Conservation (phyloP, 2,888 invertebrate genomes). For the Drosophila robusta region DNA sequence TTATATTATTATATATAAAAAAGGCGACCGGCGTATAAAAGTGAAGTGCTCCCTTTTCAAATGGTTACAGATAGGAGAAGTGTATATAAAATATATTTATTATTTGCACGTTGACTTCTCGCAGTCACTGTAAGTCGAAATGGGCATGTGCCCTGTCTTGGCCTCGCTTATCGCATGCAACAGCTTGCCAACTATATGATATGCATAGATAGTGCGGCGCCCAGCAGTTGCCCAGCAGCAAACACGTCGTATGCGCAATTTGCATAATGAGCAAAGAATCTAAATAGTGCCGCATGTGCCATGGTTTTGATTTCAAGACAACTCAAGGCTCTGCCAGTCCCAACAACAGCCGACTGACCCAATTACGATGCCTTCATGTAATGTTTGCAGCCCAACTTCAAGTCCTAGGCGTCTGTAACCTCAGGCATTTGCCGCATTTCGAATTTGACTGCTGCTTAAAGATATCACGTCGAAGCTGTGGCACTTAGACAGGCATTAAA, state of each 20-base stretch:
- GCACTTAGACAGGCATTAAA: slow-evolving; percentile 52
- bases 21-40: not conserved
- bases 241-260: slow-evolving; percentile 69
- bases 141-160: slow-evolving; percentile 10
- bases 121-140: slow-evolving; percentile 12
- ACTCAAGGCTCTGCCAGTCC: slow-evolving; percentile 22
- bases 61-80: not conserved
- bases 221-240: slow-evolving; percentile 40
- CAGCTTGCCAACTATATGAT: slow-evolving; percentile 62
- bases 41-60: not conserved
- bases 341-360: slow-evolving; percentile 54
- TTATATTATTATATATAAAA: no score
- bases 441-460: slow-evolving; percentile 57
- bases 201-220: slow-evolving; percentile 38
- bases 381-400: slow-evolving; percentile 16
- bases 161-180: slow-evolving; percentile 50
- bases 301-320: slow-evolving; percentile 45
- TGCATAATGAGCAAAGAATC: slow-evolving; percentile 70
- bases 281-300: slow-evolving; percentile 43
- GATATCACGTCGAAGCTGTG: slow-evolving; percentile 45
- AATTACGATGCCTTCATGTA: slow-evolving; percentile 41
- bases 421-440: slow-evolving; percentile 48
- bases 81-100: not conserved
- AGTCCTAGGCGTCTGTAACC: slow-evolving; percentile 66
- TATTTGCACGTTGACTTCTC: not conserved